Percentiles rank a stretch among this genome's conserved stretches.
Evolutionary conservation across 2,113 vertebrate species (phyloP).

Genomic region (Campylorhamphus procurvoides): DNA sequence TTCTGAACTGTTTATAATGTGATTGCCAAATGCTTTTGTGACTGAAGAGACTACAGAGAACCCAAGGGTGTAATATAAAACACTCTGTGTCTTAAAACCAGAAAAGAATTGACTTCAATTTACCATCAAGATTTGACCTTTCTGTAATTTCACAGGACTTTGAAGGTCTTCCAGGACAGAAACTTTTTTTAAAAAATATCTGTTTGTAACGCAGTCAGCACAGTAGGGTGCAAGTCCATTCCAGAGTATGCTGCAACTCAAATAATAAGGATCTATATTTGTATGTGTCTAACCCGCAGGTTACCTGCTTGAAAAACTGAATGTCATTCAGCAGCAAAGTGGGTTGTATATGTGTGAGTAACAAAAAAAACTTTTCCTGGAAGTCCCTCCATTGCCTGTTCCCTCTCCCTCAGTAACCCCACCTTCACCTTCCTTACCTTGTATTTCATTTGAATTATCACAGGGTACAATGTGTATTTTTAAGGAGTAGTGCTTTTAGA

Average conservation of each 20-base stretch:
- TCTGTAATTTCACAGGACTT: slow-evolving; percentile 8
- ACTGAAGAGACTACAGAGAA: slow-evolving; percentile 2
- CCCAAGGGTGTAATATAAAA: slow-evolving; percentile 43
- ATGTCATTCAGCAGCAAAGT: neutral
- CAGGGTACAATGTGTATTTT: neutral
- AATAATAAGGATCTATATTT: slow-evolving; percentile 9
- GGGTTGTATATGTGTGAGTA: neutral
- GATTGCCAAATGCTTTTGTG: slow-evolving; percentile 24
- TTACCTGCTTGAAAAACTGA: slow-evolving; percentile 34
- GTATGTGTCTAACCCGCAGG: slow-evolving; percentile 18
- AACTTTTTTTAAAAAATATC: neutral
- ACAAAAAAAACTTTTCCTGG: neutral
- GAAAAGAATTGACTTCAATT: neutral
- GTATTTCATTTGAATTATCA: neutral
- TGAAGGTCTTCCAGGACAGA: neutral
- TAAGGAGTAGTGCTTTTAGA: neutral
- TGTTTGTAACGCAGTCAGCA: neutral
- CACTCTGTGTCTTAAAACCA: neutral
- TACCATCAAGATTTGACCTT: neutral
- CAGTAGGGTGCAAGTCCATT: slow-evolving; percentile 5
- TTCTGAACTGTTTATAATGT: slow-evolving; percentile 3
- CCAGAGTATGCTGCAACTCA: neutral
- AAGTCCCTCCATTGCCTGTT: neutral
- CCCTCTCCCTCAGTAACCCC: neutral
- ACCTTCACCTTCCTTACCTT: neutral